phyloP scores from a whole-genome alignment of 2,797 vertebrate species.

The Rhabdophis nuchalis region DNA sequence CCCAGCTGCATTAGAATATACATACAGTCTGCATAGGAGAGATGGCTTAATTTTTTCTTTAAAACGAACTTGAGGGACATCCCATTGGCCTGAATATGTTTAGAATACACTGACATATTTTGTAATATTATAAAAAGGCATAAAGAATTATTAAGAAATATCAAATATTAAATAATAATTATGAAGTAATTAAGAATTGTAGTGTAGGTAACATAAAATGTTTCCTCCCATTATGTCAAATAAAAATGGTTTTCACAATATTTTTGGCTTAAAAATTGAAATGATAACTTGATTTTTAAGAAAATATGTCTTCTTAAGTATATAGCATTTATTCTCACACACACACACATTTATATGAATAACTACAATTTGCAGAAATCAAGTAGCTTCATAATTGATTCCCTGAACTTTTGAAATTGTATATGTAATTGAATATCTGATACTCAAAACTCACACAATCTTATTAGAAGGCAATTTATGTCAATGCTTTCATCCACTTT shows the following conservation, averaged over 20 bases:
- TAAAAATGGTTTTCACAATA: constrained; percentile 63
- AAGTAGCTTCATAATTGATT: constrained; percentile 48
- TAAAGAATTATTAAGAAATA: background rate
- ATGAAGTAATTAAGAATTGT: constrained; percentile 51
- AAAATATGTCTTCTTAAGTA: constrained; percentile 45
- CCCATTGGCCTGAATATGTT: background rate
- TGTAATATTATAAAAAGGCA: background rate
- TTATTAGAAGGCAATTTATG: constrained; percentile 44
- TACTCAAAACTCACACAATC: constrained; percentile 41
- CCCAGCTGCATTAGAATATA: background rate
- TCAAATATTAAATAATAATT: background rate
- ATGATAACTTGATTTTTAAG: constrained; percentile 46
- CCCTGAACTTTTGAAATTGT: constrained; percentile 41
- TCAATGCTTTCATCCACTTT: constrained; percentile 30
- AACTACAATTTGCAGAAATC: constrained; percentile 64
- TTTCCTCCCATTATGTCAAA: constrained; percentile 60
- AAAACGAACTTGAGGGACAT: background rate
- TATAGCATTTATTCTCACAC: constrained; percentile 36
- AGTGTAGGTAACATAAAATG: constrained; percentile 59
- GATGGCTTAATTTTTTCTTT: background rate
- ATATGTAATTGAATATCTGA: constrained; percentile 45
- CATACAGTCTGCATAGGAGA: background rate
- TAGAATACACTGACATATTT: background rate
- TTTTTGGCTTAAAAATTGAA: constrained; percentile 58
- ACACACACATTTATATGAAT: constrained; percentile 44